phyloP scores from a whole-genome alignment of 2,113 vertebrate species.

The Anguilla rostrata region DNA sequence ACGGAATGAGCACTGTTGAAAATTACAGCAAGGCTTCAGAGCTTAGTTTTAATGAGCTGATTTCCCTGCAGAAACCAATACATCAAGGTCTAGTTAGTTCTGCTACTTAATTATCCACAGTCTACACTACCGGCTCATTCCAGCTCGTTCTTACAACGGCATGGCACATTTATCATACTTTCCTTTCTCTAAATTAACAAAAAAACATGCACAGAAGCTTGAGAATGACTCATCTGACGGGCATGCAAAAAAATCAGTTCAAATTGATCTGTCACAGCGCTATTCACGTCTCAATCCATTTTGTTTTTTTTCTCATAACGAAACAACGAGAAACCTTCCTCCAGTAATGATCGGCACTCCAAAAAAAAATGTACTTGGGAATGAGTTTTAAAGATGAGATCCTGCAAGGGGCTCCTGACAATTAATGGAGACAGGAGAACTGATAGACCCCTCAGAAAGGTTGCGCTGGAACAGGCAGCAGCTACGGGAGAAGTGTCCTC shows the following conservation, averaged over 20 bases:
- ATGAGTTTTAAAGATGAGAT: not conserved
- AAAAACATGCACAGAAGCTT: not conserved
- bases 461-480: not conserved
- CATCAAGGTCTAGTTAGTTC: not conserved
- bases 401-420: slow-evolving; percentile 4
- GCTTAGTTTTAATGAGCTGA: not conserved
- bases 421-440: not conserved
- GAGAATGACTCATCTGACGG: not conserved
- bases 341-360: not conserved
- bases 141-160: too few relatives aligned
- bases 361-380: not conserved
- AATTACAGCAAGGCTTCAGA: not conserved
- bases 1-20: not conserved
- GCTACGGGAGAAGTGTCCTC: not conserved
- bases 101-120: not conserved
- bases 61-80: not conserved
- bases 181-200: not conserved
- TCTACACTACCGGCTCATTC: not conserved
- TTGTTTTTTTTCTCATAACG: not conserved
- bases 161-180: not conserved
- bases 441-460: not conserved
- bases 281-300: not conserved
- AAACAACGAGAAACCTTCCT: not conserved
- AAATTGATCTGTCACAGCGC: not conserved
- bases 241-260: too few relatives aligned